Conservation (phyloP, 2,113 vertebrate species). For the Varanus salvator region DNA sequence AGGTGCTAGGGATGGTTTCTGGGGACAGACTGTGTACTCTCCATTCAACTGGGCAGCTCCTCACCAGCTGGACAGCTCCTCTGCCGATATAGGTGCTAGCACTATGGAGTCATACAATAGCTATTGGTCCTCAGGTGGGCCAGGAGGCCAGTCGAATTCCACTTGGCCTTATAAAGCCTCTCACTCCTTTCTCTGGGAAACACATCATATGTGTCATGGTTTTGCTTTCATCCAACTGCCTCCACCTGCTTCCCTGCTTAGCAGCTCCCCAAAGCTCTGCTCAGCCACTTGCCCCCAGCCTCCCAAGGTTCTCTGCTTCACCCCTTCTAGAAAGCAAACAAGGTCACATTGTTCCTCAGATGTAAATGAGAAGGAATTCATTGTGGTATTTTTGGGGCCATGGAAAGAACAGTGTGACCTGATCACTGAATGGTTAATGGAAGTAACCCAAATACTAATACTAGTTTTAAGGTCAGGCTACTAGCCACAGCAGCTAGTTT, state of each 20-base stretch:
- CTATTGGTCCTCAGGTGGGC: neutral
- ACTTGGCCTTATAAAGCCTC: neutral
- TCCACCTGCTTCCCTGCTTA: neutral
- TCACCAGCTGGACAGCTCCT: neutral
- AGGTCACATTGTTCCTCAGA: neutral
- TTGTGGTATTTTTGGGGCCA: neutral
- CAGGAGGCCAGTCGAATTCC: neutral
- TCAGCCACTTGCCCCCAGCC: neutral
- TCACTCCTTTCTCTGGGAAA: neutral
- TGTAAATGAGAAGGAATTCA: neutral
- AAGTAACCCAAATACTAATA: neutral
- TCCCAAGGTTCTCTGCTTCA: neutral
- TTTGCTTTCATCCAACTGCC: neutral
- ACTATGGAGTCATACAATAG: neutral
- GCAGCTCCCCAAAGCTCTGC: neutral
- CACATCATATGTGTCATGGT: neutral
- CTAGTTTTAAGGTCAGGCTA: neutral
- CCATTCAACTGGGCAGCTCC: neutral
- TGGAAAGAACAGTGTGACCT: neutral
- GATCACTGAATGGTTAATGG: neutral
- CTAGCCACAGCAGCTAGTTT: neutral
- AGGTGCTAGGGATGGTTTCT: neutral
- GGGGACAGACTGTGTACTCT: neutral
- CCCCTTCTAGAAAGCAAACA: neutral
- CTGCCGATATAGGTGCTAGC: neutral